A percentile compares a stretch with the other conserved stretches of the same genome.
phyloP scores from a whole-genome alignment of 2,888 invertebrate species.

The Gari tellinella region DNA sequence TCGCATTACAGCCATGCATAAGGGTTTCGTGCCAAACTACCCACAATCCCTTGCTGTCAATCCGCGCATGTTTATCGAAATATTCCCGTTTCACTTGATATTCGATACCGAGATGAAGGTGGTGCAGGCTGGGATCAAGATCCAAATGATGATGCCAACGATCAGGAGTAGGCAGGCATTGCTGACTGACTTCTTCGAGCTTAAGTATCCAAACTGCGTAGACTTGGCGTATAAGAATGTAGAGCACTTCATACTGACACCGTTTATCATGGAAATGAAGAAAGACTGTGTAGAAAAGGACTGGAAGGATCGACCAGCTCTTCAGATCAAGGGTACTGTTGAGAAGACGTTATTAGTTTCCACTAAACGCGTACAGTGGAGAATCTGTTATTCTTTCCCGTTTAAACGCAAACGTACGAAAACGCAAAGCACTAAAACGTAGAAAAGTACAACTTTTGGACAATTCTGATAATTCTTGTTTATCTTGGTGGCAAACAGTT shows the following conservation, averaged over 20 bases:
- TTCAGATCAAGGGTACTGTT: slow-evolving; percentile 72
- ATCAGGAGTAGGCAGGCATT: slow-evolving; percentile 58
- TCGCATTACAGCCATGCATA: slow-evolving; percentile 68
- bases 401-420: too few species aligned
- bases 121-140: slow-evolving; percentile 66
- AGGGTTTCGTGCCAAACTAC: slow-evolving; percentile 72
- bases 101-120: slow-evolving; percentile 70
- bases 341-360: too few species aligned
- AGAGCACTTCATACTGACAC: slow-evolving; percentile 70
- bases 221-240: slow-evolving; percentile 72
- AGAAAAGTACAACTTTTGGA: too few species aligned
- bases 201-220: slow-evolving; percentile 71
- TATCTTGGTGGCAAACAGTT: too few species aligned
- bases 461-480: too few species aligned
- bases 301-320: slow-evolving; percentile 60
- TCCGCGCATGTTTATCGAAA: slow-evolving; percentile 71
- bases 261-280: slow-evolving; percentile 70
- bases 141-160: slow-evolving; percentile 70
- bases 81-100: slow-evolving; percentile 75
- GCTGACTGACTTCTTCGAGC: slow-evolving; percentile 64
- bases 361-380: too few species aligned
- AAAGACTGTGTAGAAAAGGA: slow-evolving; percentile 60
- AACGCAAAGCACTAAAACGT: too few species aligned
- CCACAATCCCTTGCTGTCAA: slow-evolving; percentile 61
- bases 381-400: too few species aligned